Percentiles rank a stretch among this genome's conserved stretches.
Conservation (phyloP, 1,140 invertebrate genomes). For the Akabosia matsudoensis region DNA sequence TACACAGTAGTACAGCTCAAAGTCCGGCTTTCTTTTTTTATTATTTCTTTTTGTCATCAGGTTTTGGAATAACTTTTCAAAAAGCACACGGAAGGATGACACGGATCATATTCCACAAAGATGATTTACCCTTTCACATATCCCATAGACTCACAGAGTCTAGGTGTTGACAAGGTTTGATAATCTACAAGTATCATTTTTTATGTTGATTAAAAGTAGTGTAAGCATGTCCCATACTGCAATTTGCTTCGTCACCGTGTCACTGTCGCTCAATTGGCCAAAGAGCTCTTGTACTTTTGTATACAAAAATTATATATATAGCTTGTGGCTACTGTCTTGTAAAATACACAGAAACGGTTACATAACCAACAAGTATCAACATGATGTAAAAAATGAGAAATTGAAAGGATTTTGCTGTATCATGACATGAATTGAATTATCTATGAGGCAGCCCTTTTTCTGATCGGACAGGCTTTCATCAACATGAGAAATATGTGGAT, state of each 20-base stretch:
- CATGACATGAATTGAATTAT: constrained; percentile 17
- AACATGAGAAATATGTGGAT: background rate
- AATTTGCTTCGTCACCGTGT: too few relatives aligned
- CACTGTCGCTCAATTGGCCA: too few relatives aligned
- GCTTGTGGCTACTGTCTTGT: too few relatives aligned
- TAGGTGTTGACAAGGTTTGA: constrained; percentile 12
- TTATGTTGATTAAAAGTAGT: constrained; percentile 23
- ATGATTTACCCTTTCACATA: background rate
- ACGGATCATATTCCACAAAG: background rate
- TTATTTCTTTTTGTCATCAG: background rate
- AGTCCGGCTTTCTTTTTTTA: too few relatives aligned
- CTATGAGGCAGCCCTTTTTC: background rate
- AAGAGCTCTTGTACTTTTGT: too few relatives aligned
- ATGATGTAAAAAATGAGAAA: background rate
- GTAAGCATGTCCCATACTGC: too few relatives aligned
- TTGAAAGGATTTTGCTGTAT: constrained; percentile 19
- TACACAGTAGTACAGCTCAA: too few relatives aligned
- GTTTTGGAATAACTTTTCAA: background rate
- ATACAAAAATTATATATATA: too few relatives aligned
- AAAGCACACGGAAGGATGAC: constrained; percentile 3
- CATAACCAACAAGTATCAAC: background rate
- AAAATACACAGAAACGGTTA: background rate
- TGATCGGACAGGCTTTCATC: too few relatives aligned
- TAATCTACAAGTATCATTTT: too few relatives aligned
- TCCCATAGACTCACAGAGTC: background rate